Evolutionary conservation across 2,888 invertebrate genomes (phyloP), one percentile per base, ranked within the genome.

Genomic region (Meiosimyza decipiens): DNA sequence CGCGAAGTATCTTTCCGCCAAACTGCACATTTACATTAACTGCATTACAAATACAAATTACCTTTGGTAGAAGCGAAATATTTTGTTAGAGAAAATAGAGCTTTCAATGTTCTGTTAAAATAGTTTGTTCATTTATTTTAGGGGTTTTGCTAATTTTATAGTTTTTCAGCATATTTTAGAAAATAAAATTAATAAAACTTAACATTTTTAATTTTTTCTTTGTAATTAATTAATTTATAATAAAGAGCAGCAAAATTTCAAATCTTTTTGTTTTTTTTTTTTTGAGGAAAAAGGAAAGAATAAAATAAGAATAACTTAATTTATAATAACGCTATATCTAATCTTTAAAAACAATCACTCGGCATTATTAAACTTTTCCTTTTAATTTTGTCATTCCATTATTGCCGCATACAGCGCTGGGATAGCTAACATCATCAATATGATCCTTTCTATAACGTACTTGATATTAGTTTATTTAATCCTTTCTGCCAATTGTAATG

Each of bases 121-220:
- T 71, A 74, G 59, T 74, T 73, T 73, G 55, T 60, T 71, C 59
- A 60, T 71, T 71, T 73, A 75, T 72, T 75, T 75, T 70, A 49
- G 22, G 55, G 57, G 33, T 67, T 64, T 40, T 63, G 60, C 66
- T 50, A 51, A 66, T 60, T 66, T 60, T 49, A 52, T 62, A 22
- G 50, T 71, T 60, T 18, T 60, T 57, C 3, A 66, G 47, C 16
- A 28, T 51, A 28, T 15, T 59, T 59, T 65, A 60, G 33, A 57
- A 72, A 72, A 66, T 66, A 59, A 60, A 72, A 69, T 67, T 54
- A 69, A 71, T 70, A 76, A 75, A 74, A 75, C 76, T 76, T 75
- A 74, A 74, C 75, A 75, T 75, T 75, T 57, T 54, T 70, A 51
- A 62, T 15, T 68, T 75, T 57, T 70, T 22, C 57, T 62, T 69